Base-by-base conservation (phyloP, 1,140 invertebrate species). In the Pinna nobilis region DNA sequence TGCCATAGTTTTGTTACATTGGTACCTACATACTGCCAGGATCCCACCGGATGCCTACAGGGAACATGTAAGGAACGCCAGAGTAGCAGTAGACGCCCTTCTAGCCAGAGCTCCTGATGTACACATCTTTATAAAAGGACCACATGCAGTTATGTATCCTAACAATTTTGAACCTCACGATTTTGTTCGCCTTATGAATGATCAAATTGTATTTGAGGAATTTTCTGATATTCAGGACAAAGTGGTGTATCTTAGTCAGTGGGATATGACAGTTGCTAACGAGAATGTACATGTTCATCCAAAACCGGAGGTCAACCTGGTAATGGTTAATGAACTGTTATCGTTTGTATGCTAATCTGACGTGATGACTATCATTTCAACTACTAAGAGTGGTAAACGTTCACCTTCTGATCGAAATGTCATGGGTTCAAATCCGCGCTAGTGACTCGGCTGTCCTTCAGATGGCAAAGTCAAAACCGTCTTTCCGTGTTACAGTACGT, bases 201-300 rank as follows among this genome's bases (percentile, higher is more conserved):
- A 57, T 5, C 53, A 57, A 32, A 57, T 57, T 9, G 15, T 57
- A 18, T 57, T 25, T 32, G 53, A 57, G 5, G 53, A 57, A 32
- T 57, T 57, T 57, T 23, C 23, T 28, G 20, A 23, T 25, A 7
- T 57, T 20, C 20, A 5, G 15, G 23, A 57, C 30, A 20, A 30
- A 20, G 15, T 57, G 5, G 30, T 32, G 18, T 57, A 57, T 25
- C 30, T 57, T 18, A 28, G 30, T 18, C 53, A 57, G 15, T 57
- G 53, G 53, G 53, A 57, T 32, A 30, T 30, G 23, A 57, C 53
- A 28, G 53, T 57, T 6, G 30, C 20, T 32, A 57, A 32, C 30
- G 53, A 57, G 30, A 57, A 57, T 57, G 30, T 57, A 18, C 20
- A 57, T 32, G 53, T 57, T 57, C 53, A 57, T 32, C 53, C 53